Evolutionary conservation across 2,113 vertebrate genomes (phyloP), one percentile per base, ranked within the genome.

Genomic region (Pelusios castaneus): DNA sequence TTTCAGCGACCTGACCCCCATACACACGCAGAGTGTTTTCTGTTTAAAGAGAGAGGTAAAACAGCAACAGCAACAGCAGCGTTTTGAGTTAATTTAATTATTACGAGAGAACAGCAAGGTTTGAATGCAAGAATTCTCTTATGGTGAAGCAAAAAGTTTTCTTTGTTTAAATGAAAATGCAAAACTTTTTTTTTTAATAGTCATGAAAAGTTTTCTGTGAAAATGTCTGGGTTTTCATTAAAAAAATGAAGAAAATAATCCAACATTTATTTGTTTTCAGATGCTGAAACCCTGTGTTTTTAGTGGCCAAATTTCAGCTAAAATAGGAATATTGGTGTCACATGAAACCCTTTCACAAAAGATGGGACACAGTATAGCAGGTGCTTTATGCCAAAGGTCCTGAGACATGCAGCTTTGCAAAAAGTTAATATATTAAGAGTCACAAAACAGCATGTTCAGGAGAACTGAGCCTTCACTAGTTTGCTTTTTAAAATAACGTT

Each of bases 21-120:
- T 2, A 12, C 60, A n/a, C 60, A 2, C 34, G 10, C 34, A 21
- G 17, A n/a, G 60, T 16, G 1, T n/a, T 9, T 3, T 9, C 63
- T 2, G 21, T 17, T 70, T 38, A 17, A 34, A 60, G 56, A 60
- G 56, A 60, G 29, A 13, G 12, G 22, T 34, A 21, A 34, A 70
- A 70, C 34, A 70, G n/a, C 63, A 70, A 19, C 63, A 70, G n/a
- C 63, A 38, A 34, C 34, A 34, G n/a, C 63, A 38, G 16, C 34
- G 16, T 70, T 38, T 11, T 10, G 63, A 38, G 10, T 38, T 22
- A 38, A n/a, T 70, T 38, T 22, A 38, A 21, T 38, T 70, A 34
- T 70, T 38, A 8, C 10, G 63, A 38, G 63, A 70, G 10, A 38
- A 70, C 19, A 22, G n/a, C 34, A 70, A 38, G 31, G 16, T n/a